phyloP scores from a whole-genome alignment of 2,797 vertebrate species.

The Mormyrus hasselquistii region DNA sequence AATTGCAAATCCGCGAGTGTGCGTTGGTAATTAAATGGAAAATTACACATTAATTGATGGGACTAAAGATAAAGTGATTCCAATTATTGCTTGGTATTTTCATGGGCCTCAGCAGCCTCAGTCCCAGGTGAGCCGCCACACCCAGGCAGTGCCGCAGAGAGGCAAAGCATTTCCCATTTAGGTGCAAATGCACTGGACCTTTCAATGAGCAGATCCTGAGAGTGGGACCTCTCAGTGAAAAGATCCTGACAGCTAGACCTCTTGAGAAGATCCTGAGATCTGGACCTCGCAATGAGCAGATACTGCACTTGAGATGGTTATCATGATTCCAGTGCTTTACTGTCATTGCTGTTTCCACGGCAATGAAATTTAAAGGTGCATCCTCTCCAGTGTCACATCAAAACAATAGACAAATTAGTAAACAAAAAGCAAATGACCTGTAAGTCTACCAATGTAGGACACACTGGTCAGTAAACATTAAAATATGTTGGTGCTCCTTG shows the following conservation, averaged over 20 bases:
- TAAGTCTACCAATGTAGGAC: constrained; percentile 16
- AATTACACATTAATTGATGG: constrained; percentile 82
- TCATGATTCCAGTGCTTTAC: neutral
- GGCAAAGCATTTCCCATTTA: neutral
- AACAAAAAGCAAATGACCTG: too few species aligned
- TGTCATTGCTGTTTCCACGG: too few species aligned
- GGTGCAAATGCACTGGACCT: constrained; percentile 13
- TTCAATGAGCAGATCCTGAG: neutral
- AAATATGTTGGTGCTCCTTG: constrained; percentile 16
- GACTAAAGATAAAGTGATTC: constrained; percentile 75
- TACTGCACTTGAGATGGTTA: neutral
- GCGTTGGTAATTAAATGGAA: constrained; percentile 77
- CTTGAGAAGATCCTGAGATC: neutral
- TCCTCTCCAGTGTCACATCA: too few species aligned
- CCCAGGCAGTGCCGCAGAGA: constrained; percentile 36
- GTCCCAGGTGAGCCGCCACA: constrained; percentile 63
- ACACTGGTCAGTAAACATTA: neutral
- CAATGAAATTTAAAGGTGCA: too few species aligned
- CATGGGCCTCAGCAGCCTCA: constrained; percentile 63
- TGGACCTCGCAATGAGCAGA: neutral
- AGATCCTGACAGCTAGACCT: constrained; percentile 15
- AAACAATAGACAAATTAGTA: too few species aligned
- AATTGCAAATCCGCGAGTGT: constrained; percentile 71
- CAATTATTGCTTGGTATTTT: constrained; percentile 73
- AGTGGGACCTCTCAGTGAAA: neutral